A percentile compares a stretch with the other conserved stretches of the same genome.
Conservation (phyloP, 2,113 vertebrate species). For the Rhadina sibilatrix region DNA sequence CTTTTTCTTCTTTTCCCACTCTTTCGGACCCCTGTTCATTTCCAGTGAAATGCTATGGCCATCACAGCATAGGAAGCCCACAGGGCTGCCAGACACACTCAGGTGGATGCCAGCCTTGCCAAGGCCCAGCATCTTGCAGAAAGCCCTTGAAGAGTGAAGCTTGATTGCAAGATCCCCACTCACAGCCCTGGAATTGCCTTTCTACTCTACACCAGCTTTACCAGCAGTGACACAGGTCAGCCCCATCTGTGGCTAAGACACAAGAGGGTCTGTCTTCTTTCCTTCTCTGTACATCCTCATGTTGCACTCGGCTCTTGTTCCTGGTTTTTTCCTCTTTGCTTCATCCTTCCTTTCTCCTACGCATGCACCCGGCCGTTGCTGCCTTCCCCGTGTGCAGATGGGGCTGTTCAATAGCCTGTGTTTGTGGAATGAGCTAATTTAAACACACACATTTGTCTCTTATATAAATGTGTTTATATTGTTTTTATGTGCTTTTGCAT, state of each 20-base stretch:
- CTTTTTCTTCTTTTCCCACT: not conserved
- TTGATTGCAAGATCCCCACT: not conserved
- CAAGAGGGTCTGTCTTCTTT: not conserved
- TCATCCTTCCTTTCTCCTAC: not conserved
- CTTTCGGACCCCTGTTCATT: not conserved
- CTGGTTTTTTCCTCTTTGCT: not conserved
- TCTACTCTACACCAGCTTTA: not conserved
- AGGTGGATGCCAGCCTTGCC: not conserved
- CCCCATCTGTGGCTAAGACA: not conserved
- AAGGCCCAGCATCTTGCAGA: not conserved
- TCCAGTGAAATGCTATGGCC: not conserved
- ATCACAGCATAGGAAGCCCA: not conserved
- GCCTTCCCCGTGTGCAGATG: not conserved
- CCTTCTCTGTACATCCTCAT: not conserved
- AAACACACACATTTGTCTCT: not conserved
- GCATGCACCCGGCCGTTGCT: fast-evolving
- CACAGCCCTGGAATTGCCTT: not conserved
- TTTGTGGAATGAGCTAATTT: not conserved
- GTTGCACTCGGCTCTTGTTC: not conserved
- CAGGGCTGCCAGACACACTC: not conserved
- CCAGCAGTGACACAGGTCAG: not conserved
- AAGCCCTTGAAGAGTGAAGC: not conserved
- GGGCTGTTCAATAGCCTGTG: not conserved
- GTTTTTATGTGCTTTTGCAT: not conserved
- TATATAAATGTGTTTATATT: not conserved